These are phyloP conservation scores for Panthera leo DNA, from an alignment of 2,113 vertebrate species.

Conservation along the genomic window DNA sequence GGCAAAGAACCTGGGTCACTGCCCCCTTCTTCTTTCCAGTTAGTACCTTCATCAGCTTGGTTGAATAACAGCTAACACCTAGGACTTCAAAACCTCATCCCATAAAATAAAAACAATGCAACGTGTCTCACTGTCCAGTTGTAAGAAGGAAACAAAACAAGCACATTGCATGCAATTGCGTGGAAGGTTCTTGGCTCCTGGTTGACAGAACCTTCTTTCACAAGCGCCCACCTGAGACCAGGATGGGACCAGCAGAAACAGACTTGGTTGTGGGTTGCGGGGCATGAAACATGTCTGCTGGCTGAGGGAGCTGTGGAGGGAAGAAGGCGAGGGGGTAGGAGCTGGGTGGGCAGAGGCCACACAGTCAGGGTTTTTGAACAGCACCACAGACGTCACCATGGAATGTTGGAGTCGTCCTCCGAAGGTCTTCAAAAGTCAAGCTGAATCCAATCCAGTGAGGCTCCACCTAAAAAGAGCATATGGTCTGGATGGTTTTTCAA, in stretches of 20 bases:
- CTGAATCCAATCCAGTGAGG: not conserved
- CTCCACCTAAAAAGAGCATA: not conserved
- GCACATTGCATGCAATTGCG: not conserved
- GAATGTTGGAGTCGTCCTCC: not conserved
- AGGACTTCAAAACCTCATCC: not conserved
- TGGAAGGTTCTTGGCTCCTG: accelerated
- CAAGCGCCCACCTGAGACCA: accelerated
- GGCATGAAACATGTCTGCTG: no score
- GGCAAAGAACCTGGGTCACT: not conserved
- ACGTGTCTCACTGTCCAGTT: accelerated
- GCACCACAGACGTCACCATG: not conserved
- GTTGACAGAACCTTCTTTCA: not conserved
- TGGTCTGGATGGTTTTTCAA: not conserved
- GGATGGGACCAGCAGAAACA: not conserved
- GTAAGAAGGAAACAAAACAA: not conserved
- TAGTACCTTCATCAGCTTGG: not conserved
- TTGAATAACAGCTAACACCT: not conserved
- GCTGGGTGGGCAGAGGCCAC: not conserved
- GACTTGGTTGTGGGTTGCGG: not conserved
- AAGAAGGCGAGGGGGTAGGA: not conserved
- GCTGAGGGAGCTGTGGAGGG: accelerated
- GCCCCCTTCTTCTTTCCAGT: not conserved
- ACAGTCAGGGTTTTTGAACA: not conserved
- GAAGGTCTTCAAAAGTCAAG: not conserved
- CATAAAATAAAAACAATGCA: not conserved